phyloP scores from a whole-genome alignment of 2,888 invertebrate genomes.

The Schrankia costaestrigalis region DNA sequence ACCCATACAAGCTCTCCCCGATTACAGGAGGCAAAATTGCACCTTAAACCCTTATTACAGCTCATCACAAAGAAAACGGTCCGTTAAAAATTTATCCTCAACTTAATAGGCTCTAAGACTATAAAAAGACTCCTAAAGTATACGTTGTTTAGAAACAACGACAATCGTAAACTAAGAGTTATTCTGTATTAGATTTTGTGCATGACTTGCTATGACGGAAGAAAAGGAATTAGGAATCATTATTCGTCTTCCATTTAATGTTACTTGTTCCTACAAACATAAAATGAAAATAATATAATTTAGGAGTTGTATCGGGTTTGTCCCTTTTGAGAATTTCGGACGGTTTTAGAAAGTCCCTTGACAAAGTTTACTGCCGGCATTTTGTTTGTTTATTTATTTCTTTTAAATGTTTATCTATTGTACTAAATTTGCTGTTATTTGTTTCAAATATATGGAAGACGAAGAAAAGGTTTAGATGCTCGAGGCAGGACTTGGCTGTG shows the following conservation, averaged over 20 bases:
- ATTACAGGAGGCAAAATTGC: constrained; percentile 21
- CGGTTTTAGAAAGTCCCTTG: no score
- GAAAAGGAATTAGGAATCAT: background rate
- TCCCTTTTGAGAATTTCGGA: no score
- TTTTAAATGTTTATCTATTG: no score
- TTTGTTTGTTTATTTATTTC: no score
- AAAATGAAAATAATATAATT: no score
- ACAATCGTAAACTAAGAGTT: constrained; percentile 23
- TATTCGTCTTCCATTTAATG: background rate
- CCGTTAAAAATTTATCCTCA: constrained; percentile 28
- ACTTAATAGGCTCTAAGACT: constrained; percentile 19
- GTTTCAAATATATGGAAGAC: no score
- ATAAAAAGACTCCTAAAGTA: constrained; percentile 26
- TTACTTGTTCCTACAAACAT: no score
- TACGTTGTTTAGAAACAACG: constrained; percentile 26
- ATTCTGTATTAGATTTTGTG: constrained; percentile 7
- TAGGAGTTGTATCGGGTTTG: no score
- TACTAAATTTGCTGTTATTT: no score
- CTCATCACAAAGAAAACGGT: constrained; percentile 23
- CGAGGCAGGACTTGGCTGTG: no score
- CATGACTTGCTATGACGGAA: background rate
- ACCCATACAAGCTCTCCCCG: constrained; percentile 5
- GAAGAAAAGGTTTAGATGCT: no score
- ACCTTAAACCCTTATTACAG: constrained; percentile 22
- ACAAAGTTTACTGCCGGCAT: no score